Evolutionary conservation across 2,797 vertebrate species (phyloP), one percentile per base, ranked within the genome.

Genomic region (Sebastes iracundus): DNA sequence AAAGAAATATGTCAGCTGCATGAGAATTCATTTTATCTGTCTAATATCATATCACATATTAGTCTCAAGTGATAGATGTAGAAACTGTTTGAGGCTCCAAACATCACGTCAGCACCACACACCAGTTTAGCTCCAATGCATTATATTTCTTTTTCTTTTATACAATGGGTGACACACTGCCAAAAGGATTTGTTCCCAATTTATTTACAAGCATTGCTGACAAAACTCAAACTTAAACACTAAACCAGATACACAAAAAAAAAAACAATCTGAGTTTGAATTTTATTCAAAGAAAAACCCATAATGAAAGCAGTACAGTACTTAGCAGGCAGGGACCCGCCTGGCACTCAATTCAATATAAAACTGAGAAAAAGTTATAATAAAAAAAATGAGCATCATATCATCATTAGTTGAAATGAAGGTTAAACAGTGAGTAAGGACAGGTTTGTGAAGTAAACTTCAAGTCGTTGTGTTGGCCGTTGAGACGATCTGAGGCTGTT

Each of bases 281-380:
- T 56, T 81, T 91, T 87, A 82, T 85, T 81, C 73, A 3, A 55
- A 42, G 13, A 38, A 74, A 85, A 85, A 68, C 4, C 28, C 55
- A 60, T 12, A 11, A 68, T 12, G 20, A 63, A 61, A 74, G 58
- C 2, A 67, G 14, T 32, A 4, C 49, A 68, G 35, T 20, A 78
- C 20, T n/a, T 20, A 53, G 66, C n/a, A 67, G 74, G 9, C 61
- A 77, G 58, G 32, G 3, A 35, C 32, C 49, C 55, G 28, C 63
- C 77, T 64, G 11, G 53, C 32, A 72, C 52, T 63, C 28, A 5
- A 11, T 53, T 46, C 22, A 77, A 71, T 68, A 25, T 65, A 72
- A 73, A 75, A 27, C 10, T 27, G 9, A 49, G 63, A 75, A 25
- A 7, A 64, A 20, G n/a, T 33, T 32, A 6, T 7, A 35, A 67